Percentiles rank a stretch among this genome's conserved stretches.
These are phyloP conservation scores for Sardina pilchardus DNA, from an alignment of 2,113 vertebrate species.

Conservation along the genomic window DNA sequence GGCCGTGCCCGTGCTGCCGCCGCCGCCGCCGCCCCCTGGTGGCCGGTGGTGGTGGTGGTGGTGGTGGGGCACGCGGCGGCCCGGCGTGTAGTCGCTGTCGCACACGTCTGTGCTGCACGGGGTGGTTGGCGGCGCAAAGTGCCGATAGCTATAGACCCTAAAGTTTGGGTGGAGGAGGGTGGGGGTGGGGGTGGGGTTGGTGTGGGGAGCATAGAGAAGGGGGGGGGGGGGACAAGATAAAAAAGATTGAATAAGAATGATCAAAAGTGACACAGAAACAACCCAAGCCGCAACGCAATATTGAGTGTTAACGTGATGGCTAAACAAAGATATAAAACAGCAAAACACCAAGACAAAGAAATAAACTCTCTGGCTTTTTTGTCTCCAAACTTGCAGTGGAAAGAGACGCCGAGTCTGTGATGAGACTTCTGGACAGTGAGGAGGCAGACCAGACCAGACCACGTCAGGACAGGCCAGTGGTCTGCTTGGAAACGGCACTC, in stretches of 20 bases:
- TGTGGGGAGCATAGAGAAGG: neutral
- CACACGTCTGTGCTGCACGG: conserved; percentile 98
- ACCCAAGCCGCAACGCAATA: too few relatives aligned
- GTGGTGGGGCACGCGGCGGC: conserved; percentile 71
- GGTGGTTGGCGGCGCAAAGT: conserved; percentile 94
- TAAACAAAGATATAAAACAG: too few relatives aligned
- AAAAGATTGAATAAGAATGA: too few relatives aligned
- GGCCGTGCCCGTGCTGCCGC: neutral
- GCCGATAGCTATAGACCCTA: conserved; percentile 90
- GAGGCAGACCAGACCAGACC: neutral
- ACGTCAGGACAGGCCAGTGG: neutral
- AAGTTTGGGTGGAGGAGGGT: conserved; percentile 71
- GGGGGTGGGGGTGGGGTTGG: conserved; percentile 12
- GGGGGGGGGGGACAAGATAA: too few relatives aligned
- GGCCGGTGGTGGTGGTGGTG: neutral
- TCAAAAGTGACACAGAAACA: too few relatives aligned
- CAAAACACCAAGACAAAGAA: too few relatives aligned
- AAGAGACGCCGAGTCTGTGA: too few relatives aligned
- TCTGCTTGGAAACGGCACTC: neutral
- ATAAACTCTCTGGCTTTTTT: too few relatives aligned
- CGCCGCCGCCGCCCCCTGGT: neutral
- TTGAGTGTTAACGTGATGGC: too few relatives aligned
- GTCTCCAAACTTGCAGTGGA: too few relatives aligned
- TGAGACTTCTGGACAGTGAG: neutral
- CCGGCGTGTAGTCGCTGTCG: conserved; percentile 95